A percentile compares a stretch with the other conserved stretches of the same genome.
phyloP scores from a whole-genome alignment of 2,888 invertebrate genomes.

The Hetaerina titia region DNA sequence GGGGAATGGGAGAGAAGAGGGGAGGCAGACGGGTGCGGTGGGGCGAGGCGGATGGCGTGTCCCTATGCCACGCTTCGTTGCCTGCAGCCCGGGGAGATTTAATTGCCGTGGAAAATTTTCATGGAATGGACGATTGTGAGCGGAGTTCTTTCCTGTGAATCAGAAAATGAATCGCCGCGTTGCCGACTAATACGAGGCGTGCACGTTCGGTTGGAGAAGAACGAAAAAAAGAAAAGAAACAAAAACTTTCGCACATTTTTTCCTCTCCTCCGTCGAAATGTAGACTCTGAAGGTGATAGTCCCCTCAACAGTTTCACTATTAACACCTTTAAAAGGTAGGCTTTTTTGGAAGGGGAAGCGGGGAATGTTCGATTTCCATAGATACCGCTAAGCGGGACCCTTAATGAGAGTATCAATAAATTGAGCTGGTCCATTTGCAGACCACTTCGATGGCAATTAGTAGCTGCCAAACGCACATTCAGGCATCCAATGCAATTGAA shows the following conservation, averaged over 20 bases:
- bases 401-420: neutral
- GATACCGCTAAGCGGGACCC: neutral
- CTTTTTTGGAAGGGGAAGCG: neutral
- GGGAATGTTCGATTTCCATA: too few species aligned
- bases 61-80: neutral
- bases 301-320: neutral
- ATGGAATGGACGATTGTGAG: neutral
- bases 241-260: too few species aligned
- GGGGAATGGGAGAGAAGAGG: neutral
- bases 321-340: neutral
- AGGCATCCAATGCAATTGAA: neutral
- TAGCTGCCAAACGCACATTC: neutral
- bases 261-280: neutral
- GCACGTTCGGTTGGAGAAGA: neutral
- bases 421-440: neutral
- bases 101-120: conserved; percentile 26
- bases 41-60: neutral
- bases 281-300: neutral
- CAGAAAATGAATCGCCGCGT: neutral
- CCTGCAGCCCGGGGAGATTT: neutral
- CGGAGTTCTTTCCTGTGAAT: neutral
- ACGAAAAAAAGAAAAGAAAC: too few species aligned
- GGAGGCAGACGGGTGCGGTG: neutral
- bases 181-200: neutral
- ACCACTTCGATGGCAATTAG: neutral